Evolutionary conservation across 2,888 invertebrate species (phyloP).

Genomic region (Mycalesis mineus): DNA sequence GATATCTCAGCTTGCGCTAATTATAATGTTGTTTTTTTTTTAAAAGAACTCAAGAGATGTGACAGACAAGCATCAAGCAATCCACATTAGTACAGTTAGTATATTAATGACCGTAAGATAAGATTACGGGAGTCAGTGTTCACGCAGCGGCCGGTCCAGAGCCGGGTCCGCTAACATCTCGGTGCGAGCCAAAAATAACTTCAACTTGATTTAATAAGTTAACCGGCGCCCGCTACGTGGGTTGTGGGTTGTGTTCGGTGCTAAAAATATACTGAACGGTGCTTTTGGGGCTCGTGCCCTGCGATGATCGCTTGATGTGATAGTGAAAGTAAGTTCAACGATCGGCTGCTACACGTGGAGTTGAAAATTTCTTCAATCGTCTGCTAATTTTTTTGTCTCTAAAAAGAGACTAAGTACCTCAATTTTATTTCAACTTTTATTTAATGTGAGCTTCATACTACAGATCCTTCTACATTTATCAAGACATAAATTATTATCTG

Average conservation of each 20-base stretch:
- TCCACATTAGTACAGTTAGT: conserved; percentile 1
- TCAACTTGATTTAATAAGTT: not conserved
- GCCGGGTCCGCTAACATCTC: conserved; percentile 3
- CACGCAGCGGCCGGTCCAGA: conserved; percentile 29
- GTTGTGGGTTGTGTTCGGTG: not conserved
- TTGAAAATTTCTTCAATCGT: too few relatives aligned
- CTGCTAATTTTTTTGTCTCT: too few relatives aligned
- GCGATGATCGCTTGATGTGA: conserved; percentile 8
- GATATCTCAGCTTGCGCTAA: too few relatives aligned
- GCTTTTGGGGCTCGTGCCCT: not conserved
- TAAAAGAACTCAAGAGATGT: not conserved
- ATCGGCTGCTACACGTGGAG: not conserved
- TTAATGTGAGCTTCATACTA: too few relatives aligned
- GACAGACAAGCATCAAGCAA: not conserved
- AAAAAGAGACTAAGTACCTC: too few relatives aligned
- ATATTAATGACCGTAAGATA: conserved; percentile 34
- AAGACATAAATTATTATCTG: too few relatives aligned
- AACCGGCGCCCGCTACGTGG: not conserved
- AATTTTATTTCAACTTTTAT: too few relatives aligned
- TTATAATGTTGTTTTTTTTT: too few relatives aligned
- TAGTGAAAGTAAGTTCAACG: conserved; percentile 8
- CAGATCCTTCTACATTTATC: too few relatives aligned
- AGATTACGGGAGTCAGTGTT: conserved; percentile 39
- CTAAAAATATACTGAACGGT: not conserved
- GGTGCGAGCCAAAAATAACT: not conserved